Conservation (phyloP, 2,113 vertebrate species). For the Corythornis vintsioides region DNA sequence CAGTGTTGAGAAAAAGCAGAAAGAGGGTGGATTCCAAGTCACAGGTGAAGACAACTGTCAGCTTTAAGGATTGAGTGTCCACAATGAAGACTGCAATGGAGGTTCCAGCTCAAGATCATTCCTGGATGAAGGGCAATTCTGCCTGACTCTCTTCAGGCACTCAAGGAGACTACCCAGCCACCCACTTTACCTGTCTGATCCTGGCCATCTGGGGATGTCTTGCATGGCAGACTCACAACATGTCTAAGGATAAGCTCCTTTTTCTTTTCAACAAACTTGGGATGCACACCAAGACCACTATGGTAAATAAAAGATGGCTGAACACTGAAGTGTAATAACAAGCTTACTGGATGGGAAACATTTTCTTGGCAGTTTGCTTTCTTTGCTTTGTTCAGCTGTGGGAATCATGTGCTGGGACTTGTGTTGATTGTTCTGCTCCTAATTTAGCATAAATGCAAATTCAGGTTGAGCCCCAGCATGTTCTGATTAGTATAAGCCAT, state of each 20-base stretch:
- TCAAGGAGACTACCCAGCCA: background rate
- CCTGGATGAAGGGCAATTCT: background rate
- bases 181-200: background rate
- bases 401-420: background rate
- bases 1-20: background rate
- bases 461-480: constrained; percentile 63
- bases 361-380: background rate
- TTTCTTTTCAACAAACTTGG: background rate
- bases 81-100: fast-evolving
- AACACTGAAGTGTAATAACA: background rate
- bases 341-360: background rate
- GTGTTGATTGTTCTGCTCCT: constrained; percentile 17
- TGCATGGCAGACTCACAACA: background rate
- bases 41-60: background rate
- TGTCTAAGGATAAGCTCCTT: background rate
- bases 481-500: constrained; percentile 68
- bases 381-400: background rate
- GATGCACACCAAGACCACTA: background rate
- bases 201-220: background rate
- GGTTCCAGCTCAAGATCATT: background rate
- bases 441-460: constrained; percentile 73
- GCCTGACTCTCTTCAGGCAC: fast-evolving
- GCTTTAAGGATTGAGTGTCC: background rate
- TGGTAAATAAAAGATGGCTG: background rate
- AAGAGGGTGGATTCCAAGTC: background rate